Evolutionary conservation across 2,888 invertebrate genomes (phyloP), one percentile per base, ranked within the genome.

Genomic region (Drosophila helvetica): DNA sequence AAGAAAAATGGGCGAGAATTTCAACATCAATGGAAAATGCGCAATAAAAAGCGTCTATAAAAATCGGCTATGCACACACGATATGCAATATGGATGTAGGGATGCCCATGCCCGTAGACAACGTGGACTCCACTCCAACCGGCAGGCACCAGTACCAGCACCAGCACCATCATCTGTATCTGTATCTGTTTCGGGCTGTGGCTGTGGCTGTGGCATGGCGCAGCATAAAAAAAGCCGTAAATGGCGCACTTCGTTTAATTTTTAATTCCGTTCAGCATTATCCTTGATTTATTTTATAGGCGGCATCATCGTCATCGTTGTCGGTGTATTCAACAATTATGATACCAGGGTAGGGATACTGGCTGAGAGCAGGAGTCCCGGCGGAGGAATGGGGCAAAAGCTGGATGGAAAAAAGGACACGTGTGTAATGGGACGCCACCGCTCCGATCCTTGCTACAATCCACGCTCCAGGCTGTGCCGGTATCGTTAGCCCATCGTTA

Each of bases 221-320:
- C 10, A 17, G 43, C 10, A 22, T 25, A 55, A 55, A 48, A 65
- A 65, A 47, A 33, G 7, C 76, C 80, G 87, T 88, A 83, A 88
- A 83, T 88, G 83, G 86, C 72, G 87, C 74, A 86, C 88, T 84
- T 88, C 85, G 89, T 87, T 85, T 85, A 86, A 86, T 89, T 86
- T 86, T 86, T 86, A 86, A 86, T 86, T 87, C 85, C 84, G 81
- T 47, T 70, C 72, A 80, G 88, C 89, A 86, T 86, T 86, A 89
- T 89, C 88, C 89, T 86, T 86, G 85, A 86, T 86, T 86, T 86
- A 86, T 86, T 86, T 86, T 89, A 86, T 89, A 80, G 86, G 85
- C 73, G 68, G 68, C 76, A 56, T 68, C 75, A 71, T 51, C 73
- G 80, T 86, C 83, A 58, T 68, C 75, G 74, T 54, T 64, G 61